A percentile compares a stretch with the other conserved stretches of the same genome.
These are phyloP conservation scores for Apis dorsata DNA, from an alignment of 1,140 invertebrate species.

Conservation along the genomic window DNA sequence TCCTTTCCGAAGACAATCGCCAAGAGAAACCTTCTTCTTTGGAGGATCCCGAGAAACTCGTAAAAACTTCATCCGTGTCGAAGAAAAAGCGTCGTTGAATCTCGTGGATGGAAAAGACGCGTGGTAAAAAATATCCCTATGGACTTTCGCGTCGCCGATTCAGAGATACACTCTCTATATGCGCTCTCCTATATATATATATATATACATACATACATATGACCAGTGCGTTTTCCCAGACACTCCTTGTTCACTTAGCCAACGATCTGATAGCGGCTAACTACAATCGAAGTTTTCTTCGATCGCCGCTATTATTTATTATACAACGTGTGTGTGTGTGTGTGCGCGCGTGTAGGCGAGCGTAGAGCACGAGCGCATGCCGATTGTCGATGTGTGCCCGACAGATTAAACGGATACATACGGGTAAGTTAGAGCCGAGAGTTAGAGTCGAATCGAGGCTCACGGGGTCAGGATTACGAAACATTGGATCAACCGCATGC, in stretches of 20 bases:
- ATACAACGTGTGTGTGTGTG: slow-evolving; percentile 61
- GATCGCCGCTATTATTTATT: slow-evolving; percentile 72
- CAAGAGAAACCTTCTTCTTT: neutral
- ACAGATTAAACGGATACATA: slow-evolving; percentile 68
- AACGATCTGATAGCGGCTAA: slow-evolving; percentile 75
- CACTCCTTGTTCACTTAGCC: slow-evolving; percentile 73
- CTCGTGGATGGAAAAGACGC: neutral
- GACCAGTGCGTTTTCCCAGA: slow-evolving; percentile 74
- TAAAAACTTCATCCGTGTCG: neutral
- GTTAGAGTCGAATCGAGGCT: slow-evolving; percentile 39
- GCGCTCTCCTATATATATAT: slow-evolving; percentile 33
- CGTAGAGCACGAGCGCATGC: slow-evolving; percentile 60
- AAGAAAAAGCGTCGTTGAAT: neutral
- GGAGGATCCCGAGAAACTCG: neutral
- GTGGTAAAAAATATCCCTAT: slow-evolving; percentile 1
- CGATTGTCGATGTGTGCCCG: slow-evolving; percentile 65
- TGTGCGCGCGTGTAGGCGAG: slow-evolving; percentile 38
- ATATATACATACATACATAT: too few relatives aligned
- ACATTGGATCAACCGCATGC: slow-evolving; percentile 66
- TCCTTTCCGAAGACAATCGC: neutral
- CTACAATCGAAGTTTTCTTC: slow-evolving; percentile 74
- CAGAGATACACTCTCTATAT: slow-evolving; percentile 42
- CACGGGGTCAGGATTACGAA: slow-evolving; percentile 72
- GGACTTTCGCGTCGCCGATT: slow-evolving; percentile 49
- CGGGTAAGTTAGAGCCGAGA: slow-evolving; percentile 40